phyloP scores from a whole-genome alignment of 2,113 vertebrate species.

The Nyctereutes procyonoides region DNA sequence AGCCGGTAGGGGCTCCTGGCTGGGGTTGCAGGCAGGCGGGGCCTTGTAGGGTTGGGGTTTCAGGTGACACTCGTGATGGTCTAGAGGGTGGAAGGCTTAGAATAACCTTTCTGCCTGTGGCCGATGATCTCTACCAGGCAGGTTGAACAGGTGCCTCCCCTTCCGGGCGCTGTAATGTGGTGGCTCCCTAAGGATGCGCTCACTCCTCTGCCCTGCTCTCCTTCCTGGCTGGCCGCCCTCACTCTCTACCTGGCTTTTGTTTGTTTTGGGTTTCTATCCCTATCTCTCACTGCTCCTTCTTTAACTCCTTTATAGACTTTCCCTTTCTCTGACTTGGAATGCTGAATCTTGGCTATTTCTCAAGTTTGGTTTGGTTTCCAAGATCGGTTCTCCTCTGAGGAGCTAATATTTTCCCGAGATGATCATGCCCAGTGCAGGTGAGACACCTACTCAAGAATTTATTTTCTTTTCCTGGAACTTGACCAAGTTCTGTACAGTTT shows the following conservation, averaged over 20 bases:
- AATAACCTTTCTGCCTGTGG: not conserved
- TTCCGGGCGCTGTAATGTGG: no score
- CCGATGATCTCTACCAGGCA: not conserved
- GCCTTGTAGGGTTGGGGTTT: not conserved
- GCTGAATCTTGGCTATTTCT: not conserved
- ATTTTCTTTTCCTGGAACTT: not conserved
- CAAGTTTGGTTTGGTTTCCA: not conserved
- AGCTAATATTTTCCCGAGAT: not conserved
- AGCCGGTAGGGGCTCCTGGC: no score
- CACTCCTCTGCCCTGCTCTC: no score
- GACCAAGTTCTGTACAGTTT: not conserved
- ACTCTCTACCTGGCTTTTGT: not conserved
- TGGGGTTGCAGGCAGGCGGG: no score
- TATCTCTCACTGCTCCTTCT: not conserved
- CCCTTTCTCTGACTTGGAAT: not conserved
- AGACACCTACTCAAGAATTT: not conserved
- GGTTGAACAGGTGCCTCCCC: not conserved
- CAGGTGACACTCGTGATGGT: not conserved
- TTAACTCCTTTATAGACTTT: not conserved
- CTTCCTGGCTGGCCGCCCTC: not conserved
- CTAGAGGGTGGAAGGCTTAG: not conserved
- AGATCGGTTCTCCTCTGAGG: not conserved
- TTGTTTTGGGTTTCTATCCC: not conserved
- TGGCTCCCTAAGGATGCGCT: accelerated
- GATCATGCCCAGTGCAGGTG: not conserved